phyloP scores from a whole-genome alignment of 1,140 invertebrate genomes.

The Achroia grisella region DNA sequence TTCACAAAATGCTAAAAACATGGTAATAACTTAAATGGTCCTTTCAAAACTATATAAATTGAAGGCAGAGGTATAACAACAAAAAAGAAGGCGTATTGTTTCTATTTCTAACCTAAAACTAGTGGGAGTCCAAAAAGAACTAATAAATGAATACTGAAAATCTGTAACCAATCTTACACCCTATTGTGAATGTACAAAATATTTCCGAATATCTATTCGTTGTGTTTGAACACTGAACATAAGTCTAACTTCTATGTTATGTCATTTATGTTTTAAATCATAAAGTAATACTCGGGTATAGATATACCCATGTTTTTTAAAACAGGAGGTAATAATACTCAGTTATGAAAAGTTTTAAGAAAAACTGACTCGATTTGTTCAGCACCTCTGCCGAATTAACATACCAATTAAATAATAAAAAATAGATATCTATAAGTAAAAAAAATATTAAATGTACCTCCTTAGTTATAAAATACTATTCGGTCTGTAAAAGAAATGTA shows the following conservation, averaged over 20 bases:
- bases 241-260: slow-evolving; percentile 20
- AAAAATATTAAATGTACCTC: no score
- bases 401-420: slow-evolving; percentile 11
- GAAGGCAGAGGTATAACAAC: slow-evolving; percentile 41
- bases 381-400: slow-evolving; percentile 33
- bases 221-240: slow-evolving; percentile 41
- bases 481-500: no score
- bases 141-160: slow-evolving; percentile 47
- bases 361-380: slow-evolving; percentile 4
- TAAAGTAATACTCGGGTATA: slow-evolving; percentile 1
- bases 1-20: slow-evolving; percentile 13
- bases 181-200: slow-evolving; percentile 53
- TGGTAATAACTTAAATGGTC: neutral
- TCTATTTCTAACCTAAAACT: slow-evolving; percentile 33
- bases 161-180: slow-evolving; percentile 44
- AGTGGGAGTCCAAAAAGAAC: slow-evolving; percentile 23
- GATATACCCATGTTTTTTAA: neutral
- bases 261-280: no score
- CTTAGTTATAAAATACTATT: no score
- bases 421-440: slow-evolving; percentile 5
- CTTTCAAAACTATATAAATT: slow-evolving; percentile 18
- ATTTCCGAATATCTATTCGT: slow-evolving; percentile 35
- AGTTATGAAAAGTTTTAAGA: neutral
- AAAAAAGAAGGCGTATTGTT: slow-evolving; percentile 22
- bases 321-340: slow-evolving; percentile 2